These are phyloP conservation scores for Zele albiditarsus DNA, from an alignment of 2,888 invertebrate species.

Conservation along the genomic window DNA sequence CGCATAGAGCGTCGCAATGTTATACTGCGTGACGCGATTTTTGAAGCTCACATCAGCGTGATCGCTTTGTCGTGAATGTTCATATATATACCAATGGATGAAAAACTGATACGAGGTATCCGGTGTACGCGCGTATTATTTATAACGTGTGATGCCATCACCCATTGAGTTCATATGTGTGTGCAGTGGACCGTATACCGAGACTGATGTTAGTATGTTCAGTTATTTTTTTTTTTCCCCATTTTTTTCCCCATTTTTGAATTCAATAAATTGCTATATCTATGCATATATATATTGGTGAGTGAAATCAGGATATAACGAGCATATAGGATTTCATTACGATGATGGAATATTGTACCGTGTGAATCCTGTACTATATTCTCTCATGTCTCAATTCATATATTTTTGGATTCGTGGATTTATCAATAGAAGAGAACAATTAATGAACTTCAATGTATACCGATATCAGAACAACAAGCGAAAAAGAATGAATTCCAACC, in stretches of 20 bases:
- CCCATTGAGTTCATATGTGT: conserved; percentile 3
- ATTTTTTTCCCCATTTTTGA: background rate
- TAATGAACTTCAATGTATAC: no score
- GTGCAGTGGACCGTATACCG: background rate
- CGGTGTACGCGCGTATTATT: conserved; percentile 31
- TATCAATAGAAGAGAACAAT: no score
- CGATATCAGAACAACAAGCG: no score
- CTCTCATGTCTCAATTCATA: background rate
- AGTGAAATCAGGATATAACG: background rate
- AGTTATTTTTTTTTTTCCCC: background rate
- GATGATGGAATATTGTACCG: background rate
- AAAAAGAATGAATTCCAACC: no score
- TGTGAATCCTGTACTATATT: background rate
- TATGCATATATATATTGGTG: no score
- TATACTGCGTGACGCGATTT: conserved; percentile 48
- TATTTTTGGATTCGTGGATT: no score
- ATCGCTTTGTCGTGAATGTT: conserved; percentile 47
- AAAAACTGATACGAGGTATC: conserved; percentile 49
- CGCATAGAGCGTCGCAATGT: conserved; percentile 17
- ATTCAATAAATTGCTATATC: background rate
- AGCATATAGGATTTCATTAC: conserved; percentile 2
- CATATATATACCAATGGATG: conserved; percentile 46
- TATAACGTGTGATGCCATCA: conserved; percentile 16
- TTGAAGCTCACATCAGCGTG: conserved; percentile 43
- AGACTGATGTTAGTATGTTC: background rate